These are phyloP conservation scores for Zelostemma sp. DNA, from an alignment of 1,140 invertebrate genomes.

Conservation along the genomic window DNA sequence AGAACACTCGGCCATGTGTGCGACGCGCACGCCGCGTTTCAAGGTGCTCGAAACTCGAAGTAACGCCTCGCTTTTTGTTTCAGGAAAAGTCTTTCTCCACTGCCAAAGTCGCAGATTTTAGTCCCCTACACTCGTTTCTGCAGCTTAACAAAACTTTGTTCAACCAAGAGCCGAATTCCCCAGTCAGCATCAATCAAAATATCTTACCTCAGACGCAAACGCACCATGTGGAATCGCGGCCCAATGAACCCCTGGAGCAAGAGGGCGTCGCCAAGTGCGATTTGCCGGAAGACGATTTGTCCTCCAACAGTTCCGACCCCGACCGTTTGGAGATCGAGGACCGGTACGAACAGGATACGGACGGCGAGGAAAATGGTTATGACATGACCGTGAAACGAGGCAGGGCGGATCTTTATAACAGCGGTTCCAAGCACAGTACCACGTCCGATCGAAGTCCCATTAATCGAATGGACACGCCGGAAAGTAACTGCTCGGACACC, in stretches of 20 bases:
- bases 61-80: slow-evolving; percentile 31
- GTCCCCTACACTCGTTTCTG: slow-evolving; percentile 63
- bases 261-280: slow-evolving; percentile 55
- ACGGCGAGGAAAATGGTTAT: slow-evolving; percentile 66
- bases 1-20: slow-evolving; percentile 44
- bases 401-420: slow-evolving; percentile 51
- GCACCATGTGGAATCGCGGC: slow-evolving; percentile 59
- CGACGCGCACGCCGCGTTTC: slow-evolving; percentile 24
- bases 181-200: slow-evolving; percentile 68
- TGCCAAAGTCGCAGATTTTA: slow-evolving; percentile 65
- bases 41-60: too few relatives aligned
- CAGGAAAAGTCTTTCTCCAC: slow-evolving; percentile 66
- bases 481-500: slow-evolving; percentile 72
- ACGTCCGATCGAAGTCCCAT: slow-evolving; percentile 62
- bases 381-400: slow-evolving; percentile 64
- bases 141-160: slow-evolving; percentile 66
- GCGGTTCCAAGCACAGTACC: slow-evolving; percentile 52
- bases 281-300: slow-evolving; percentile 62
- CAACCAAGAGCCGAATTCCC: slow-evolving; percentile 65
- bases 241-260: slow-evolving; percentile 47
- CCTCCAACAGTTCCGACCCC: slow-evolving; percentile 72
- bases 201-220: slow-evolving; percentile 64
- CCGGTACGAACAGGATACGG: slow-evolving; percentile 60
- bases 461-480: slow-evolving; percentile 69
- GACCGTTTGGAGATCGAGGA: slow-evolving; percentile 72